phyloP scores from a whole-genome alignment of 2,888 invertebrate genomes.

The Drosophila neotestacea region DNA sequence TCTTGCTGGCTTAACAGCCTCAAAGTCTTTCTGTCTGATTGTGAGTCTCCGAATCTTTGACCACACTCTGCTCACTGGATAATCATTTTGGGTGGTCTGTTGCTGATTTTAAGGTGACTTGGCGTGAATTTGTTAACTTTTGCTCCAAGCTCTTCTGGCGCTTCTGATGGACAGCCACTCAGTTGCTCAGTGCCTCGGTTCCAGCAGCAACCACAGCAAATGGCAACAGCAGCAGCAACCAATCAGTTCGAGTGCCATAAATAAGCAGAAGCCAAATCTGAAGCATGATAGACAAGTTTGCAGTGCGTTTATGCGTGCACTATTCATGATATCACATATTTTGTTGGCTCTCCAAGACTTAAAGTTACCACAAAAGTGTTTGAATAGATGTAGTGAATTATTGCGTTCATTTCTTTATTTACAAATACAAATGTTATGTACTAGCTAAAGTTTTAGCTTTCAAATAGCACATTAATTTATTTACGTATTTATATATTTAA shows the following conservation, averaged over 20 bases:
- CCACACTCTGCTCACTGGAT: constrained; percentile 31
- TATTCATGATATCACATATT: not conserved
- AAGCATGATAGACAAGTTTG: constrained; percentile 27
- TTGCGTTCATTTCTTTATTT: not conserved
- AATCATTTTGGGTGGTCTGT: constrained; percentile 81
- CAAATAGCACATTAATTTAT: no score
- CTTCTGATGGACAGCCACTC: constrained; percentile 45
- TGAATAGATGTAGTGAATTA: no score
- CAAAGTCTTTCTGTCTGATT: constrained; percentile 26
- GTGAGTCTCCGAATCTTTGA: constrained; percentile 10
- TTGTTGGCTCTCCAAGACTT: no score
- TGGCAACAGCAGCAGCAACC: constrained; percentile 32
- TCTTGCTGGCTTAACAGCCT: constrained; percentile 51
- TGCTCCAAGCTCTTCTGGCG: constrained; percentile 65
- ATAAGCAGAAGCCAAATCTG: constrained; percentile 47
- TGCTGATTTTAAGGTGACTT: constrained; percentile 79
- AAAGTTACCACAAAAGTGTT: no score
- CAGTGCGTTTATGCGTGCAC: constrained; percentile 34
- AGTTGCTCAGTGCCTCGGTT: constrained; percentile 12
- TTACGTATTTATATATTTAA: no score
- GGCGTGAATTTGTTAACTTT: constrained; percentile 85
- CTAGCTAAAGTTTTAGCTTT: no score
- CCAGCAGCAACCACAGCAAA: constrained; percentile 22
- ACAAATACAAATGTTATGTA: no score
- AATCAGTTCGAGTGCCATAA: constrained; percentile 59